A percentile compares a stretch with the other conserved stretches of the same genome.
phyloP scores from a whole-genome alignment of 92 coral and sea anemone genomes.

The Porites cylindrica region DNA sequence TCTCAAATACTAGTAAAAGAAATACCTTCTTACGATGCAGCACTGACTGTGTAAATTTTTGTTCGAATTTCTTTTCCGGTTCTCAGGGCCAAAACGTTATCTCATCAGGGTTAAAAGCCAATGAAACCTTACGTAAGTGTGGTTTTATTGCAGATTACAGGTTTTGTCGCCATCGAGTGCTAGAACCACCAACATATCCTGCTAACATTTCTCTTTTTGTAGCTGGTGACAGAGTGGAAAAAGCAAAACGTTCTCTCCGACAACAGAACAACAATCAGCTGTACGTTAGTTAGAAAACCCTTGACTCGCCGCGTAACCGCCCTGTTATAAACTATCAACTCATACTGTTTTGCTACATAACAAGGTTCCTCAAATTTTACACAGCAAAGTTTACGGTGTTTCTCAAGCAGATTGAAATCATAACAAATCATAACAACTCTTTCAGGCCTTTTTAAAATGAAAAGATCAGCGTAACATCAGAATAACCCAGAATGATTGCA shows the following conservation, averaged over 20 bases:
- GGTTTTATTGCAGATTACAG: not conserved
- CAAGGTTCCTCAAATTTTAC: no score
- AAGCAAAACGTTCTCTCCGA: not conserved
- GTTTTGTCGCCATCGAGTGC: slow-evolving; percentile 1
- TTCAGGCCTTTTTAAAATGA: no score
- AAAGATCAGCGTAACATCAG: no score
- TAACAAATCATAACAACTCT: no score
- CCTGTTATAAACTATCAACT: no score
- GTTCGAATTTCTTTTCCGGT: not conserved
- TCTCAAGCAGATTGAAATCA: no score
- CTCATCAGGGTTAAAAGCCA: not conserved
- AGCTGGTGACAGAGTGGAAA: not conserved
- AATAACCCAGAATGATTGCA: no score
- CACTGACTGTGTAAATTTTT: not conserved
- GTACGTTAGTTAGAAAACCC: not conserved
- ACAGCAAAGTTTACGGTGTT: no score
- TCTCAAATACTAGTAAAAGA: not conserved
- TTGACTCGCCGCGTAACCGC: no score
- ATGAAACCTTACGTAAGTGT: not conserved
- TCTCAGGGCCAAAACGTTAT: not conserved
- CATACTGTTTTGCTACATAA: no score
- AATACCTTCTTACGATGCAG: not conserved
- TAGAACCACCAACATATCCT: not conserved
- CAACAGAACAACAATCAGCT: no score
- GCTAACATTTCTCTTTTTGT: not conserved